phyloP scores from a whole-genome alignment of 1,140 invertebrate genomes.

The Samia ricini region DNA sequence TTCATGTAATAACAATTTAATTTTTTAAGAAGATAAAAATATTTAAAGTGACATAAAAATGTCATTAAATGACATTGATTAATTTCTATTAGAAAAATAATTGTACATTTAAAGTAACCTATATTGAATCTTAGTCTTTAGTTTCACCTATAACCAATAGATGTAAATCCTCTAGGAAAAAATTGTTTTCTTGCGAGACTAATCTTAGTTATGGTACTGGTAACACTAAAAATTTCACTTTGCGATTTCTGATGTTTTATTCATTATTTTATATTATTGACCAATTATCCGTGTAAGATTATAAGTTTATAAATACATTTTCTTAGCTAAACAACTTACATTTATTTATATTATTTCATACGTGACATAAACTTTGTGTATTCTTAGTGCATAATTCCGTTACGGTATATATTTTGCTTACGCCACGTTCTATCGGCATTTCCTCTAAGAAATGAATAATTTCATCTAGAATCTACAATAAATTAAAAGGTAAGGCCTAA shows the following conservation, averaged over 20 bases:
- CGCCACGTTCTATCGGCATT: conserved; percentile 42
- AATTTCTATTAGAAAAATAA: no score
- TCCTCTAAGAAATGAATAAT: not conserved
- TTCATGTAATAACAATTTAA: no score
- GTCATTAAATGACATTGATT: no score
- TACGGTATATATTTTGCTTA: conserved; percentile 30
- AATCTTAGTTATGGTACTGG: no score
- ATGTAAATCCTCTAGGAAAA: no score
- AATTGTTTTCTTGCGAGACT: no score
- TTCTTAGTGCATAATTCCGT: conserved; percentile 34
- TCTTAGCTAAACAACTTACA: not conserved
- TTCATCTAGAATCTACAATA: not conserved
- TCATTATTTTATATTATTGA: not conserved
- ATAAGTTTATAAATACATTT: not conserved
- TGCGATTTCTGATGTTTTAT: not conserved
- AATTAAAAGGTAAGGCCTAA: conserved; percentile 17
- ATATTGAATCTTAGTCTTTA: no score
- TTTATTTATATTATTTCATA: not conserved
- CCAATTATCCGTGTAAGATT: not conserved
- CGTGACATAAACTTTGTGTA: not conserved
- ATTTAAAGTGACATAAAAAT: no score
- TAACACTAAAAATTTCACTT: conserved; percentile 1
- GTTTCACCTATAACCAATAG: no score
- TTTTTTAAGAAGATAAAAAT: no score
- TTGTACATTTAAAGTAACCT: no score